phyloP scores from a whole-genome alignment of 2,888 invertebrate genomes.

The Rhamnusium bicolor region DNA sequence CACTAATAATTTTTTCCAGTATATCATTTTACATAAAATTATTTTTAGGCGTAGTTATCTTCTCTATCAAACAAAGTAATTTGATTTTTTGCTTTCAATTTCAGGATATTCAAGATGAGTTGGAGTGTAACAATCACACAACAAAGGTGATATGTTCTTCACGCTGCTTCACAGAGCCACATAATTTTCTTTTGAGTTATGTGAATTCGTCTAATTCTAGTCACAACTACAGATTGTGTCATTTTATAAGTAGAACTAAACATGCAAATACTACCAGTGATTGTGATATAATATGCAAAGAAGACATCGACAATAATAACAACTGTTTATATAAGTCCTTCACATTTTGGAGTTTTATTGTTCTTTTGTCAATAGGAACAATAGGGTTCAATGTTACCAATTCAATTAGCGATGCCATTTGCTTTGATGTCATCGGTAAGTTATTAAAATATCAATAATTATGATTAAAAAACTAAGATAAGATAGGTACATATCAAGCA shows the following conservation, averaged over 20 bases:
- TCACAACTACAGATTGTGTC: constrained; percentile 40
- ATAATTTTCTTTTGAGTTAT: constrained; percentile 40
- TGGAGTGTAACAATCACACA: constrained; percentile 45
- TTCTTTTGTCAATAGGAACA: constrained; percentile 82
- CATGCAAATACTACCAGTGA: not conserved
- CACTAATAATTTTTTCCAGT: no score
- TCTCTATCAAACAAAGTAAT: not conserved
- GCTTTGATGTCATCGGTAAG: constrained; percentile 88
- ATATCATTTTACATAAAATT: no score
- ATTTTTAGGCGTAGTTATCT: no score
- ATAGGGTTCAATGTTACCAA: constrained; percentile 89
- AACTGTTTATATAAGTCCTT: constrained; percentile 74
- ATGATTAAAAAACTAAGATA: constrained; percentile 4
- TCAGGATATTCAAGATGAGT: constrained; percentile 48
- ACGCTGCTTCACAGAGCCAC: constrained; percentile 47
- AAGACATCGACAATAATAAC: constrained; percentile 61
- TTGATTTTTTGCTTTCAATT: constrained; percentile 33
- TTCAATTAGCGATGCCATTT: constrained; percentile 91
- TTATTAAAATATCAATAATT: constrained; percentile 38
- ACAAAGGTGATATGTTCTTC: constrained; percentile 48
- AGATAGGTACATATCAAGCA: not conserved
- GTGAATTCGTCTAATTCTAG: constrained; percentile 33
- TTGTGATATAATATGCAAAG: constrained; percentile 59
- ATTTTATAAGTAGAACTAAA: constrained; percentile 13
- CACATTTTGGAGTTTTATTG: constrained; percentile 83